These are phyloP conservation scores for Trilocha varians DNA, from an alignment of 2,888 invertebrate species.

Conservation along the genomic window DNA sequence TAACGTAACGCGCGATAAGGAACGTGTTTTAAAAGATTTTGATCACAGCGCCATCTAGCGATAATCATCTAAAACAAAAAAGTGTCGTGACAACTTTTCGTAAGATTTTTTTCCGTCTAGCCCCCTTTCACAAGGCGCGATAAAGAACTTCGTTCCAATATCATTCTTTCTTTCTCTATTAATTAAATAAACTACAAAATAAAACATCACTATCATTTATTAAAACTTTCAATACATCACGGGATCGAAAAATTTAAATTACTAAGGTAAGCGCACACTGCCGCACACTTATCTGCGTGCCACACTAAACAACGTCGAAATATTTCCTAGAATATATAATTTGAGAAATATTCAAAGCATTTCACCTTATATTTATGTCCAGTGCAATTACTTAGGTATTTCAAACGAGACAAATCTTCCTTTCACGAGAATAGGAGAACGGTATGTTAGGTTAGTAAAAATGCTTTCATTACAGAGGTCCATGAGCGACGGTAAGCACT, in stretches of 20 bases:
- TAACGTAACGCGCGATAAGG: no score
- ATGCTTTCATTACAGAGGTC: no score
- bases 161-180: no score
- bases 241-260: background rate
- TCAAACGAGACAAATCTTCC: slow-evolving; percentile 16
- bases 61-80: no score
- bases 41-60: no score
- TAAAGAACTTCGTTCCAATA: no score
- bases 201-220: background rate
- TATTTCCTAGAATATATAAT: slow-evolving; percentile 31
- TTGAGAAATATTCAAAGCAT: slow-evolving; percentile 37
- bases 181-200: background rate
- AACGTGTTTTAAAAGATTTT: no score
- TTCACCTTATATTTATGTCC: slow-evolving; percentile 21
- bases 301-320: slow-evolving; percentile 21
- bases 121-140: no score
- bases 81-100: no score
- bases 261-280: background rate
- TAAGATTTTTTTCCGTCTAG: no score
- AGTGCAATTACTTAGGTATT: slow-evolving; percentile 34
- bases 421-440: background rate
- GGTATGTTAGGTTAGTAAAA: background rate
- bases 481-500: no score
- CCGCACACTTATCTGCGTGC: slow-evolving; percentile 6
- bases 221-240: background rate